A percentile compares a stretch with the other conserved stretches of the same genome.
These are phyloP conservation scores for Carlito syrichta DNA, from an alignment of 2,113 vertebrate species.

Conservation along the genomic window DNA sequence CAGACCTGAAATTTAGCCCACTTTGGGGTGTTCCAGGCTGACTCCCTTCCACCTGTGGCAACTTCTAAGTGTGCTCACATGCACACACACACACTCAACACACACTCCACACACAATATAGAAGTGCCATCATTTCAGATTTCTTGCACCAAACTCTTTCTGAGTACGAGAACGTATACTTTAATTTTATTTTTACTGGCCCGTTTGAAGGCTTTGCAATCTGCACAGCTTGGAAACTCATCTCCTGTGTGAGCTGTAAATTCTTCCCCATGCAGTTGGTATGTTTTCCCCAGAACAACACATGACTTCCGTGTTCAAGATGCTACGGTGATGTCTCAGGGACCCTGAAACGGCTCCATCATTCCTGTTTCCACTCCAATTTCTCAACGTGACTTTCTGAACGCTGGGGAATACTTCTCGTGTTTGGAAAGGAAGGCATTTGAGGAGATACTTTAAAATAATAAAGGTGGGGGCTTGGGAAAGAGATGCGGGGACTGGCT, in stretches of 20 bases:
- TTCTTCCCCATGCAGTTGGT: rapidly evolving
- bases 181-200: not conserved
- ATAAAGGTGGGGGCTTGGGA: not conserved
- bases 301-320: not conserved
- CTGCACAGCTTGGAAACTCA: not conserved
- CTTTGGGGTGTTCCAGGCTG: rapidly evolving
- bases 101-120: no score
- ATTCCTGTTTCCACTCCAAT: not conserved
- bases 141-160: not conserved
- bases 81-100: not conserved
- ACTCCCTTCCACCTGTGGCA: rapidly evolving
- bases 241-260: not conserved
- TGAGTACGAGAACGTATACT: not conserved
- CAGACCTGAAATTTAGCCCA: rapidly evolving
- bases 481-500: not conserved
- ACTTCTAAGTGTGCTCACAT: rapidly evolving
- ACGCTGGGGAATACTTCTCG: slow-evolving; percentile 15
- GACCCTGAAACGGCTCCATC: not conserved
- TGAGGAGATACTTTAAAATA: slow-evolving; percentile 30
- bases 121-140: not conserved
- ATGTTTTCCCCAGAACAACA: not conserved
- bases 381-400: slow-evolving; percentile 51
- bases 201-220: not conserved
- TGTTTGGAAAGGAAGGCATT: slow-evolving; percentile 33
- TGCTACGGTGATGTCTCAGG: rapidly evolving